Conservation (phyloP, 1,140 invertebrate species). For the Orussus abietinus region DNA sequence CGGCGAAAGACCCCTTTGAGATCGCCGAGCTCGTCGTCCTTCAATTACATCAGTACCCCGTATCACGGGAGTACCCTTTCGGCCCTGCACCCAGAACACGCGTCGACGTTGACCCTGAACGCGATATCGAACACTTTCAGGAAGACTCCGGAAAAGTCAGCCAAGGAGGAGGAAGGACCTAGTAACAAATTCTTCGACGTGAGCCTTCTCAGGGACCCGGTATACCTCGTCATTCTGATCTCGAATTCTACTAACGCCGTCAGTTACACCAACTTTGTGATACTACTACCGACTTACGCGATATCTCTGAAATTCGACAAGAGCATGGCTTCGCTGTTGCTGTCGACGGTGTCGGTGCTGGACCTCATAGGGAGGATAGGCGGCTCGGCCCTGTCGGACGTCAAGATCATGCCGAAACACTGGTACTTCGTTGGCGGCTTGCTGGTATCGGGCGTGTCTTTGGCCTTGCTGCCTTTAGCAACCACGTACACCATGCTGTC, state of each 20-base stretch:
- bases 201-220: constrained; percentile 70
- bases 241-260: constrained; percentile 81
- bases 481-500: constrained; percentile 56
- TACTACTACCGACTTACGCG: constrained; percentile 73
- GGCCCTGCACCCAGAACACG: constrained; percentile 71
- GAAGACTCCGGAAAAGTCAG: constrained; percentile 37
- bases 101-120: constrained; percentile 71
- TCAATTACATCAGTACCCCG: constrained; percentile 77
- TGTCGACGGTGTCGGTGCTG: constrained; percentile 74
- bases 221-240: constrained; percentile 76
- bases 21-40: constrained; percentile 73
- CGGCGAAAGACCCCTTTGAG: constrained; percentile 53
- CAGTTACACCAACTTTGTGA: constrained; percentile 82
- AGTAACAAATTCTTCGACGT: constrained; percentile 70
- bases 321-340: constrained; percentile 61
- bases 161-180: constrained; percentile 40
- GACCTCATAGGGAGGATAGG: constrained; percentile 79
- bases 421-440: constrained; percentile 78
- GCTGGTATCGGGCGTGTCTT: constrained; percentile 68
- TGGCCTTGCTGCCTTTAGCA: constrained; percentile 66
- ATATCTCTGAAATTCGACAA: constrained; percentile 66
- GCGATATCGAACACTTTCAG: constrained; percentile 59
- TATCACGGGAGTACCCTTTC: constrained; percentile 79
- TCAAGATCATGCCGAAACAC: constrained; percentile 67
- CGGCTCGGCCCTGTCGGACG: constrained; percentile 75